A percentile compares a stretch with the other conserved stretches of the same genome.
phyloP scores from a whole-genome alignment of 2,113 vertebrate species.

The Charina bottae region DNA sequence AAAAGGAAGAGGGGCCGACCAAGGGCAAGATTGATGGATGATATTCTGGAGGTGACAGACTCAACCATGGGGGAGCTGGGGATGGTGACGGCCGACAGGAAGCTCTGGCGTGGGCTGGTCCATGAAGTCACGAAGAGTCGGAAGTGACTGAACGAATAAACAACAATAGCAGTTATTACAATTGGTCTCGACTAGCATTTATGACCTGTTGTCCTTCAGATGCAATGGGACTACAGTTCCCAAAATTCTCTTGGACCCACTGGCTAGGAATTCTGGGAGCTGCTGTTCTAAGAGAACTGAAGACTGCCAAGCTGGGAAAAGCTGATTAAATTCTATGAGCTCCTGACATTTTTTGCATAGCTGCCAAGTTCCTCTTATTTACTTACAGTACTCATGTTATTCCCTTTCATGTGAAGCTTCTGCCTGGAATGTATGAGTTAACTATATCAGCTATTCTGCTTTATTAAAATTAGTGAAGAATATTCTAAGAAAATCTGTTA shows the following conservation, averaged over 20 bases:
- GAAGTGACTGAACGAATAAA: no score
- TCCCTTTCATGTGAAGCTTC: background rate
- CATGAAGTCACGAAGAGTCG: no score
- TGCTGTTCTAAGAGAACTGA: background rate
- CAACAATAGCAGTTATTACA: no score
- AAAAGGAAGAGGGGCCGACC: no score
- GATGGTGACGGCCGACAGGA: no score
- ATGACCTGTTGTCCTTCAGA: background rate
- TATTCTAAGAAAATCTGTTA: background rate
- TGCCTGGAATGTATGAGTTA: background rate
- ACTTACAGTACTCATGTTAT: background rate
- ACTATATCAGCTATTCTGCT: background rate
- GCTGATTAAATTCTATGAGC: background rate
- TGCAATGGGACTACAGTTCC: background rate
- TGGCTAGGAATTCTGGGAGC: background rate
- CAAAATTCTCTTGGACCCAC: background rate
- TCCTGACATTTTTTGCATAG: background rate
- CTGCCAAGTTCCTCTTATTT: background rate
- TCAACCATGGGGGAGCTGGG: no score
- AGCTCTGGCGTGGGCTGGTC: no score
- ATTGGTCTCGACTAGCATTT: background rate
- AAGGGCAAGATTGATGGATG: no score
- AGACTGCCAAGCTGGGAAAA: background rate
- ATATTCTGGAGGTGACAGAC: no score
- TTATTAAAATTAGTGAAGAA: conserved; percentile 32